Base-by-base conservation (phyloP, 1,140 invertebrate genomes). In the Gonioctena quinquepunctata region DNA sequence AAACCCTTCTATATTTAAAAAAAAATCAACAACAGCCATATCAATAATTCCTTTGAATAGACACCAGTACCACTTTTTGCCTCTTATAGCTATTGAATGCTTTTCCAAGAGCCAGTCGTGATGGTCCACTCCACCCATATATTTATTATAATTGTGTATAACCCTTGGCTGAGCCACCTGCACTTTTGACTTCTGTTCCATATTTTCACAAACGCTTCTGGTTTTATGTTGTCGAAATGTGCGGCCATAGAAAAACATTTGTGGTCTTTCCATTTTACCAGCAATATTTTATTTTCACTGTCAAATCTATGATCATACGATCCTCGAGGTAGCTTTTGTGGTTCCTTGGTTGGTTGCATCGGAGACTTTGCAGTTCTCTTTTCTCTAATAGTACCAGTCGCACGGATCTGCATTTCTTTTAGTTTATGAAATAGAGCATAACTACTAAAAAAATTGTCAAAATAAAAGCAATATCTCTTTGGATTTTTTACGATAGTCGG, bases 371-470 rank as follows among this genome's bases (percentile, higher is more conserved):
- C 26, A 21, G 63, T 69, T 62, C 76, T 64, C 48, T 75, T 75
- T 19, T 71, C 66, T 49, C 77, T 64, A 5, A 79, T 66, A 13
- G 78, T 79, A 19, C 72, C 74, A 49, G 73, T 81, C 67, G 77
- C 74, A 59, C 72, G 33, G 72, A 75, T 81, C n/a, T n/a, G n/a
- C n/a, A n/a, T 23, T n/a, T n/a, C n/a, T n/a, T n/a, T n/a, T n/a
- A n/a, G 72, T 70, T 77, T 70, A 48, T 66, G 28, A 23, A 82
- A 70, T 19, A 82, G 69, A 69, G 76, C 60, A 69, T 79, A 62
- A 69, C 73, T 80, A 6, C 74, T 78, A 73, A 83, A 83, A 71
- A 81, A 80, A 75, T 82, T 80, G 62, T 82, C 76, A 66, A 83
- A 80, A 75, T 73, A 83, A 25, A 83, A 68, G 22, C 61, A 11